Evolutionary conservation across 1,140 invertebrate genomes (phyloP).

Genomic region (Ylistrum balloti): DNA sequence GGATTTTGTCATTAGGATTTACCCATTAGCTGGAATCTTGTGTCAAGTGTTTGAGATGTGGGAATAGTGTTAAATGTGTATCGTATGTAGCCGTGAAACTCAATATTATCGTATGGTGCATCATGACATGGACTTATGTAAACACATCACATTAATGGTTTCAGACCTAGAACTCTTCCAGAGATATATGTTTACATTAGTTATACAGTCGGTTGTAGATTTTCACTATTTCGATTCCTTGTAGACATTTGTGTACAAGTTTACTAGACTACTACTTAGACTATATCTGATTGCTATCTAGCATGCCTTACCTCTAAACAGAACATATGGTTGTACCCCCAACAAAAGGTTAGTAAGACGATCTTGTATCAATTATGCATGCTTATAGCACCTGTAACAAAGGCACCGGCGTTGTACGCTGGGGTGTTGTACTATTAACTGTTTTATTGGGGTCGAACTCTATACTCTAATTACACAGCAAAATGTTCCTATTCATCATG

Average conservation of each 20-base stretch:
- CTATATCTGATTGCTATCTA: background rate
- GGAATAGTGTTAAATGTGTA: background rate
- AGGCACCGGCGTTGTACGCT: background rate
- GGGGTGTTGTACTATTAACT: constrained; percentile 24
- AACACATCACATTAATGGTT: too few relatives aligned
- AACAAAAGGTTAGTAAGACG: background rate
- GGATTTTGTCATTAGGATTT: background rate
- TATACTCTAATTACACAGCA: background rate
- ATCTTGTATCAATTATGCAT: constrained; percentile 28
- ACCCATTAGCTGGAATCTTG: background rate
- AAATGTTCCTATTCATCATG: too few relatives aligned
- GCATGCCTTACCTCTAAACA: background rate
- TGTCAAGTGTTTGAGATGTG: background rate
- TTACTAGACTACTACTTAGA: too few relatives aligned
- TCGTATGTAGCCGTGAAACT: background rate
- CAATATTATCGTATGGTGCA: too few relatives aligned
- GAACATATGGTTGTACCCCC: constrained; percentile 32
- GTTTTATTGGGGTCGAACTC: constrained; percentile 1
- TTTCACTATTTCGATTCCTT: too few relatives aligned
- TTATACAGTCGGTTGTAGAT: too few relatives aligned
- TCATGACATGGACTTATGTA: too few relatives aligned
- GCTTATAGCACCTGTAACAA: constrained; percentile 6
- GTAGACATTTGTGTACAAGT: too few relatives aligned
- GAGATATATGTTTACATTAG: too few relatives aligned
- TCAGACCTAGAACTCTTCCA: too few relatives aligned